Conservation (phyloP, 2,888 invertebrate genomes). For the Acrobasis consociella region DNA sequence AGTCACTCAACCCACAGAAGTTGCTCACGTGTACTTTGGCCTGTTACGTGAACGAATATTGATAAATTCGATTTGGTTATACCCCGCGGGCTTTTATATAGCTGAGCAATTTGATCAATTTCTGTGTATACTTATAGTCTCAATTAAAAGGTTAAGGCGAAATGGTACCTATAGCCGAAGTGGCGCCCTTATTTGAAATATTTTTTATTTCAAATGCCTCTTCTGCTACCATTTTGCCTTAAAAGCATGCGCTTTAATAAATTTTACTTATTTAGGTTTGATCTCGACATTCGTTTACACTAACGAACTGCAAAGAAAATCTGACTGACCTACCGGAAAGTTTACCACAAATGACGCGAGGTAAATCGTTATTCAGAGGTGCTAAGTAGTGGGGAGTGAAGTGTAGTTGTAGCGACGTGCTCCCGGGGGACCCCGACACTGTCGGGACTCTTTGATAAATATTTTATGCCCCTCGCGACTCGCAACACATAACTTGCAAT, state of each 20-base stretch:
- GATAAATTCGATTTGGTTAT: conserved; percentile 30
- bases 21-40: conserved; percentile 32
- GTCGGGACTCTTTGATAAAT: conserved; percentile 79
- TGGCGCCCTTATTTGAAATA: too few relatives aligned
- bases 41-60: conserved; percentile 34
- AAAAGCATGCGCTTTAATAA: too few relatives aligned
- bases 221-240: too few relatives aligned
- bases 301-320: neutral
- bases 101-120: conserved; percentile 7
- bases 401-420: conserved; percentile 39
- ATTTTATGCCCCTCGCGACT: conserved; percentile 73
- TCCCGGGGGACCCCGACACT: conserved; percentile 58
- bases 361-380: conserved; percentile 60
- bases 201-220: too few relatives aligned
- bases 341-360: conserved; percentile 41
- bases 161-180: too few relatives aligned
- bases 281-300: neutral
- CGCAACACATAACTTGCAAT: conserved; percentile 60
- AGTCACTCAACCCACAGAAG: conserved; percentile 40
- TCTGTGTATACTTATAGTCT: neutral
- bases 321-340: conserved; percentile 23
- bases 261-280: too few relatives aligned
- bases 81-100: conserved; percentile 18
- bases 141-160: too few relatives aligned
- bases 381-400: conserved; percentile 63